These are phyloP conservation scores for Glaucidium brasilianum DNA, from an alignment of 2,113 vertebrate species.

Conservation along the genomic window DNA sequence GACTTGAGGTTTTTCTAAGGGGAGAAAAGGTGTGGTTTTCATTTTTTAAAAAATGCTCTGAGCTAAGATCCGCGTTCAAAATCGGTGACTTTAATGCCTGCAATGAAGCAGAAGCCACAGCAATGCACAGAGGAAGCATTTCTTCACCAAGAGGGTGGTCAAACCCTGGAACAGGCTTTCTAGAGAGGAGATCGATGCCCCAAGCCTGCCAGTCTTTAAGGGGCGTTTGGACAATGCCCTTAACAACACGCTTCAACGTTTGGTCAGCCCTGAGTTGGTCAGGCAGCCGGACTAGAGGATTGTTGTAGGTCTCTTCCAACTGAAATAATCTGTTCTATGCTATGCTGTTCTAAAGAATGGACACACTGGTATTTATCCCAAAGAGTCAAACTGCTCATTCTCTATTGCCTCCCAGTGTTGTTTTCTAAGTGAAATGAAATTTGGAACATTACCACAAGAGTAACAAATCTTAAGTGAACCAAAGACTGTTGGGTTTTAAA, in stretches of 20 bases:
- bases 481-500: not conserved
- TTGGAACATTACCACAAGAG: conserved; percentile 38
- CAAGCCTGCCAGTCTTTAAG: too few species aligned
- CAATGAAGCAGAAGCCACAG: not conserved
- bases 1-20: conserved; percentile 22
- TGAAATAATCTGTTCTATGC: not conserved
- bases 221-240: not conserved
- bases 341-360: not conserved
- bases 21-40: not conserved
- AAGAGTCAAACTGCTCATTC: not conserved
- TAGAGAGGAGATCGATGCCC: not conserved
- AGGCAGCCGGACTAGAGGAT: not conserved
- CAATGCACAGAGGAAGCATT: not conserved
- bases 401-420: not conserved
- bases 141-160: not conserved
- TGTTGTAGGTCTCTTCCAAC: not conserved
- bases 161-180: not conserved
- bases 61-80: conserved; percentile 1
- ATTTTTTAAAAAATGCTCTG: not conserved
- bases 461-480: not conserved
- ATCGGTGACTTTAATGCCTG: not conserved
- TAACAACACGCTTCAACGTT: not conserved
- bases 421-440: conserved; percentile 57
- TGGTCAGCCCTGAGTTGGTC: not conserved
- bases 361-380: not conserved